Base-by-base conservation (phyloP, 2,888 invertebrate genomes). In the Chrysina gloriosa region DNA sequence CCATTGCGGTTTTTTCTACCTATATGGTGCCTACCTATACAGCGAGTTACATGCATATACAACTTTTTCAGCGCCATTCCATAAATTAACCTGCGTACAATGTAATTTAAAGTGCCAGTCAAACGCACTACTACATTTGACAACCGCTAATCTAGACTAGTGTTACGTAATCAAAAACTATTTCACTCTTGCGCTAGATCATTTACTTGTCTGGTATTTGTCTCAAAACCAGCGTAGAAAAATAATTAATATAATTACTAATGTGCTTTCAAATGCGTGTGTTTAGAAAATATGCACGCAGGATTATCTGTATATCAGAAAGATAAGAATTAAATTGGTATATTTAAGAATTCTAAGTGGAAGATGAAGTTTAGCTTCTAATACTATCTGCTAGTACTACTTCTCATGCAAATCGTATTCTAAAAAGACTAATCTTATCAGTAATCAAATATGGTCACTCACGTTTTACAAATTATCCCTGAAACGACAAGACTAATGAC, bases 81-180 rank as follows among this genome's bases (percentile, higher is more conserved):
- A 61, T 27, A 61, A 61, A 61, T 61, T 61, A 61, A 27, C 58
- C 27, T 27, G 16, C 25, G 19, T 61, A 61, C 42, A 61, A 61
- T 61, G 58, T 61, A 61, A 61, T 61, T 61, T 45, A 61, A 61
- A 25, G 58, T 61, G 58, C 42, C 58, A 61, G 45, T 61, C 58
- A 61, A 61, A 61, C 39, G 39, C 58, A 61, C 29, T 61, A 45
- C 58, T 42, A 61, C 27, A 42, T 61, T 61, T 61, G 58, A 61
- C 58, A 61, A 61, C 58, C 58, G 42, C 27, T 61, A 61, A 61
- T 61, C 58, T 61, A 61, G 58, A 27, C 27, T 61, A 61, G 45
- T 42, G 42, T 61, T 61, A 61, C 29, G 58, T 45, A 61, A 61
- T 61, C 58, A 27, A 61, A 61, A 42, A 42, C 27, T 25, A 42